These are phyloP conservation scores for Zhuqinia jingwanae DNA, from an alignment of 2,888 invertebrate species.

Conservation along the genomic window DNA sequence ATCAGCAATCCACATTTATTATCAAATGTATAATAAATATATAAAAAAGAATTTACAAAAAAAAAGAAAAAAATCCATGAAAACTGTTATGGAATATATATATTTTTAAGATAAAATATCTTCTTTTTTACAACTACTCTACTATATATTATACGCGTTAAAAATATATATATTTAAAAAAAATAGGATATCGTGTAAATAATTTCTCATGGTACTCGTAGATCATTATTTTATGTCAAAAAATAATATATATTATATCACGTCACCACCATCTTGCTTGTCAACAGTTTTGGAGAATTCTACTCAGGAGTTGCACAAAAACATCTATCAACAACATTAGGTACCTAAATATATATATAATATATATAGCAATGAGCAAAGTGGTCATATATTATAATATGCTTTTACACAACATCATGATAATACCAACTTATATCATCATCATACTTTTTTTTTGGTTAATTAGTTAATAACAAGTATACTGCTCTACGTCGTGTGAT, in stretches of 20 bases:
- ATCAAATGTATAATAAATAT: background rate
- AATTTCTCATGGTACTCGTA: constrained; percentile 32
- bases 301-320: constrained; percentile 38
- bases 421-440: too few relatives aligned
- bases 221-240: too few relatives aligned
- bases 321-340: constrained; percentile 5
- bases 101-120: too few relatives aligned
- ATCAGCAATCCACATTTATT: constrained; percentile 18
- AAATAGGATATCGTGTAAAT: background rate
- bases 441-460: constrained; percentile 8
- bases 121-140: constrained; percentile 30
- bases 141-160: constrained; percentile 32
- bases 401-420: constrained; percentile 5
- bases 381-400: background rate
- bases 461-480: constrained; percentile 4
- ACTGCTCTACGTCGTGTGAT: constrained; percentile 49
- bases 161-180: constrained; percentile 17
- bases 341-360: too few relatives aligned
- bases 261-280: constrained; percentile 44
- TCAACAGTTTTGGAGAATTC: constrained; percentile 32
- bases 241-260: background rate
- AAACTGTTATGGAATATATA: constrained; percentile 34
- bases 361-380: background rate
- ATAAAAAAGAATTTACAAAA: background rate
- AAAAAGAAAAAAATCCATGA: constrained; percentile 3